Base-by-base conservation (phyloP, 2,113 vertebrate genomes). In the Tachuris rubrigastra region DNA sequence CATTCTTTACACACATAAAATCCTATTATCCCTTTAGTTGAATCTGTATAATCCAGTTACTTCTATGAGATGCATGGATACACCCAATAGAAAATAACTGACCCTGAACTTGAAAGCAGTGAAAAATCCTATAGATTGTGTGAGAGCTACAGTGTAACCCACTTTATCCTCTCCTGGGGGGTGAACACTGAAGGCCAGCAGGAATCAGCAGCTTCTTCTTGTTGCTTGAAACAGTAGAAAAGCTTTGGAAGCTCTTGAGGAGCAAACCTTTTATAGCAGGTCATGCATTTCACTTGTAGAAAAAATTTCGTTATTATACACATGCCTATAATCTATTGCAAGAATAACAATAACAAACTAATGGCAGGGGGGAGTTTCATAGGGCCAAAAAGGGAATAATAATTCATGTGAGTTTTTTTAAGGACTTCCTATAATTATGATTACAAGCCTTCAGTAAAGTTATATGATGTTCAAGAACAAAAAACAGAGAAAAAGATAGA, bases 31-130 rank as follows among this genome's bases (percentile, higher is more conserved):
- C 83, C 31, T 94, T 74, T 66, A 90, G 79, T 65, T 86, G 65
- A 90, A 92, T 65, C 88, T 84, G 41, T 88, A 78, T 94, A 97
- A 96, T 92, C 85, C 92, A 63, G 75, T 92, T 92, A 92, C 79
- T 80, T 86, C 72, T 91, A 23, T 52, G 76, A 96, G 75, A 86
- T 91, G 79, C 68, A 46, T 74, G 85, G 92, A 84, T 92, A 86
- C 58, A 73, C n/a, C 35, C 83, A 63, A 52, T 5, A 71, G 75
- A 83, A 90, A 86, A 76, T 74, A 80, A 49, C 14, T 77, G 83
- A 84, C 88, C 85, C 76, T 83, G 82, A 92, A 90, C 56, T 71
- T 95, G 68, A 93, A 93, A 90, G 65, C 56, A 95, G 31, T 47
- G 72, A 71, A 92, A 95, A 96, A 93, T 86, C 93, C 71, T 80